Percentiles rank a stretch among this genome's conserved stretches.
Conservation (phyloP, 2,113 vertebrate genomes). For the Erythrocercus mccallii region DNA sequence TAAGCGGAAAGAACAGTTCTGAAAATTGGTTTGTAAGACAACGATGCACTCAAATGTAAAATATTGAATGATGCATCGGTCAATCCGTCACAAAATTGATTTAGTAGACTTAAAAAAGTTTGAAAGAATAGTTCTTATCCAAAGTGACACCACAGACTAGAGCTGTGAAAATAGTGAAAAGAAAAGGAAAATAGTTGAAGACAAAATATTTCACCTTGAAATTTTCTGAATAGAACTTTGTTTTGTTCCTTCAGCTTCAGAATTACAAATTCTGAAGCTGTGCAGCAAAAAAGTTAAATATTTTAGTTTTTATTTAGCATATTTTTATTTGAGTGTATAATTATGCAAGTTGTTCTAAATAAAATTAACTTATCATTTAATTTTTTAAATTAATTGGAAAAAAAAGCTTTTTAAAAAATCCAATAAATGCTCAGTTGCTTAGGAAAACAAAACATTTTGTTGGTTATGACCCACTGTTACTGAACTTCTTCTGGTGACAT, state of each 20-base stretch:
- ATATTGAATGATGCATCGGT: neutral
- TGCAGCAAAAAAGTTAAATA: neutral
- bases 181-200: neutral
- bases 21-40: neutral
- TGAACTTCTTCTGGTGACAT: neutral
- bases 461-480: rapidly evolving
- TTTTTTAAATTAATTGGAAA: neutral
- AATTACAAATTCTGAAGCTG: neutral
- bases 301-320: neutral
- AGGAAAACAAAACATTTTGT: neutral
- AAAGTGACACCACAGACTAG: neutral
- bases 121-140: neutral
- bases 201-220: neutral
- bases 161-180: neutral
- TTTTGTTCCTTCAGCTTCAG: neutral
- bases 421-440: rapidly evolving
- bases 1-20: neutral
- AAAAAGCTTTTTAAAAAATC: neutral
- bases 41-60: neutral
- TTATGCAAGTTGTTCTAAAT: neutral
- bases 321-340: neutral
- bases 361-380: neutral
- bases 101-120: neutral
- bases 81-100: neutral
- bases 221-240: neutral